Percentiles rank a stretch among this genome's conserved stretches.
Conservation (phyloP, 2,113 vertebrate genomes). For the Petaurus breviceps region DNA sequence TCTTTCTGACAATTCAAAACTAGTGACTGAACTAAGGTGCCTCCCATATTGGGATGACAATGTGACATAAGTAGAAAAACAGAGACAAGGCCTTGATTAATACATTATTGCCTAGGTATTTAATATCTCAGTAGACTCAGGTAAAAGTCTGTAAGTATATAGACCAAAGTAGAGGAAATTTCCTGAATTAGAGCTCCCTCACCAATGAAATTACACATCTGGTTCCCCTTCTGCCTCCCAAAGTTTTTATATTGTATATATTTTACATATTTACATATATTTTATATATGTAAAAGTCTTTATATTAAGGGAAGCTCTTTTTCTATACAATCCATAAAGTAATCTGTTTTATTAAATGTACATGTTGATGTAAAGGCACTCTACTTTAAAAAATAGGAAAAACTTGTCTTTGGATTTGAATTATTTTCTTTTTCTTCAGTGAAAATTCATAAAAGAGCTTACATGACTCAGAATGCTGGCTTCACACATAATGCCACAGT, state of each 20-base stretch:
- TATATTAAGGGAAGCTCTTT: background rate
- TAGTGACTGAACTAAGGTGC: background rate
- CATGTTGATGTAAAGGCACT: background rate
- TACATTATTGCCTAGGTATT: background rate
- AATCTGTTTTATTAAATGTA: conserved; percentile 19
- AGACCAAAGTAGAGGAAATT: background rate
- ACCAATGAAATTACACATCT: background rate
- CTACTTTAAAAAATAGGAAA: background rate
- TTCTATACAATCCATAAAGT: background rate
- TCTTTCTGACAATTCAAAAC: background rate
- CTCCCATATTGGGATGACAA: background rate
- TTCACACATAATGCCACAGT: conserved; percentile 21
- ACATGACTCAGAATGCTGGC: background rate
- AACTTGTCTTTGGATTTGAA: background rate
- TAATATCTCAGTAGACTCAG: background rate
- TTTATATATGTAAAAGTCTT: no score
- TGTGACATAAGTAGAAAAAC: background rate
- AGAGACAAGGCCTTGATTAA: background rate
- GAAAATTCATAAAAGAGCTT: conserved; percentile 34
- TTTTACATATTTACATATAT: no score
- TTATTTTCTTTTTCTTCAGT: background rate
- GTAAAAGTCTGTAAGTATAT: background rate
- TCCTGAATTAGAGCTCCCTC: background rate
- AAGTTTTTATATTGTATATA: no score
- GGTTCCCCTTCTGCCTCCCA: background rate